Evolutionary conservation across 2,888 invertebrate genomes (phyloP).

Genomic region (Netelia melanura): DNA sequence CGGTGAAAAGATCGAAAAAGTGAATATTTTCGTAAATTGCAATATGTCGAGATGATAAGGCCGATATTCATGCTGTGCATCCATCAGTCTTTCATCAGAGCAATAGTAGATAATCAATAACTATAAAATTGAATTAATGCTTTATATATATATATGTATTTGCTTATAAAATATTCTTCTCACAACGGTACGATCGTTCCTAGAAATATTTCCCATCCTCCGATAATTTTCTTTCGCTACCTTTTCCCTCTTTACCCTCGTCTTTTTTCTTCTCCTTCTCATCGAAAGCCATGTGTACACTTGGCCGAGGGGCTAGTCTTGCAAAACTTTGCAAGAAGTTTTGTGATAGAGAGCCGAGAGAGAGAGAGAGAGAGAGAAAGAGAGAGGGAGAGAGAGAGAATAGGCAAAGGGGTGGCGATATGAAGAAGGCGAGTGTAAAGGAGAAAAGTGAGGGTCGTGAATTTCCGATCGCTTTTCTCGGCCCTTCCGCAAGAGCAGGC

Average conservation of each 20-base stretch:
- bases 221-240: slow-evolving; percentile 35
- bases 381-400: slow-evolving; percentile 12
- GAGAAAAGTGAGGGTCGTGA: slow-evolving; percentile 65
- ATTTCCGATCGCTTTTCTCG: slow-evolving; percentile 69
- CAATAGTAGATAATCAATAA: no score
- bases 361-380: slow-evolving; percentile 2
- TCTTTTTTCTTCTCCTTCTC: not conserved
- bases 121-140: not conserved
- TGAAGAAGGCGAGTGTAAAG: slow-evolving; percentile 47
- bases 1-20: no score
- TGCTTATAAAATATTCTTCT: not conserved
- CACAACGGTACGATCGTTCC: not conserved
- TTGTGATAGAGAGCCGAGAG: not conserved
- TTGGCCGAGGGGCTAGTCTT: slow-evolving; percentile 54
- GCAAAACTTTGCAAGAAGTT: slow-evolving; percentile 56
- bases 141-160: not conserved
- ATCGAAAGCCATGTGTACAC: slow-evolving; percentile 46
- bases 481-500: slow-evolving; percentile 62
- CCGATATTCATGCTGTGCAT: no score
- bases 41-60: no score
- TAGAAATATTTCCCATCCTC: not conserved
- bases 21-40: no score
- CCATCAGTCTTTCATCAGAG: no score
- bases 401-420: slow-evolving; percentile 31
- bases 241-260: not conserved